These are phyloP conservation scores for Brachyptera putata DNA, from an alignment of 2,888 invertebrate genomes.

Conservation along the genomic window DNA sequence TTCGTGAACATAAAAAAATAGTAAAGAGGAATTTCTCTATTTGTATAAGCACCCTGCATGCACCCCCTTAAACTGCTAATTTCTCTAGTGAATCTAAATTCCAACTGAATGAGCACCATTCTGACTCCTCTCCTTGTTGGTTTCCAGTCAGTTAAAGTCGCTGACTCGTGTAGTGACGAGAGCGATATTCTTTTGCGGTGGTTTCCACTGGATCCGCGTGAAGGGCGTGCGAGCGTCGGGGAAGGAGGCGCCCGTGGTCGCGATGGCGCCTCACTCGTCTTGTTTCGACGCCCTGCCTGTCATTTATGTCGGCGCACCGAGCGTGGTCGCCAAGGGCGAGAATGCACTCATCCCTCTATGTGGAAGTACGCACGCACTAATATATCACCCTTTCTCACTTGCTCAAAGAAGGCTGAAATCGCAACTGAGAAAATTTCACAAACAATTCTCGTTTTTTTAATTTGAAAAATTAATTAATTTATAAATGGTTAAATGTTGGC, in stretches of 20 bases:
- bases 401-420: too few relatives aligned
- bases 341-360: slow-evolving; percentile 77
- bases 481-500: too few relatives aligned
- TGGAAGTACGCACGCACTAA: slow-evolving; percentile 72
- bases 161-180: slow-evolving; percentile 66
- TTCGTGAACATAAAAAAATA: too few relatives aligned
- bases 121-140: not conserved
- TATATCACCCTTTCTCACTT: too few relatives aligned
- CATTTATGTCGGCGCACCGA: slow-evolving; percentile 76
- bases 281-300: slow-evolving; percentile 86
- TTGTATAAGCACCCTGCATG: too few relatives aligned
- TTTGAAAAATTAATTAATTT: too few relatives aligned
- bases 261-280: slow-evolving; percentile 85
- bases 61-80: too few relatives aligned
- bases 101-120: too few relatives aligned
- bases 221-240: slow-evolving; percentile 61
- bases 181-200: slow-evolving; percentile 71
- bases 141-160: slow-evolving; percentile 57
- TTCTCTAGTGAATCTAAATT: too few relatives aligned
- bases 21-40: too few relatives aligned
- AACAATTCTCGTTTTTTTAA: too few relatives aligned
- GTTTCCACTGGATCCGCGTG: slow-evolving; percentile 73
- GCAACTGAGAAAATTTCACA: too few relatives aligned
- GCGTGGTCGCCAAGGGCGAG: slow-evolving; percentile 86
- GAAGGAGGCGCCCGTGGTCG: slow-evolving; percentile 51